phyloP scores from a whole-genome alignment of 2,113 vertebrate species.

The Rhea americana region DNA sequence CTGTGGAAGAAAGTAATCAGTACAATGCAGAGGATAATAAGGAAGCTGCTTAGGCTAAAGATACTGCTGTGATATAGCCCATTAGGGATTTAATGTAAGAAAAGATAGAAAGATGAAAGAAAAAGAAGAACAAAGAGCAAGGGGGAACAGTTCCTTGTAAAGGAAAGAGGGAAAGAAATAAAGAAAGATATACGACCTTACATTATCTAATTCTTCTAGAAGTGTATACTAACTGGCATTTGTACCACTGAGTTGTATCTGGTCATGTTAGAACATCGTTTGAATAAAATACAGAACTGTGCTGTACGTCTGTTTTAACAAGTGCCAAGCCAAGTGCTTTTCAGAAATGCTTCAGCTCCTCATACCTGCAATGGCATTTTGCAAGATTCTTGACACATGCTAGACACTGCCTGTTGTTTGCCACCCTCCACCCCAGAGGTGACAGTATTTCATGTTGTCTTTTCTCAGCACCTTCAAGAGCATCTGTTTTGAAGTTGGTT shows the following conservation, averaged over 20 bases:
- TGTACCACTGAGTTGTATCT: neutral
- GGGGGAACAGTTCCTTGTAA: neutral
- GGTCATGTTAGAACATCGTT: neutral
- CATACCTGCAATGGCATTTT: neutral
- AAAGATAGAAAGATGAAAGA: conserved; percentile 41
- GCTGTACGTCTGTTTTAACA: neutral
- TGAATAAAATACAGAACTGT: neutral
- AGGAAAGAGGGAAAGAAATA: neutral
- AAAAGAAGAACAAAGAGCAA: conserved; percentile 52
- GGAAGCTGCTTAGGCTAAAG: conserved; percentile 40
- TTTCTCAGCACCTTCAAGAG: neutral
- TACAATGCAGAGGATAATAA: neutral
- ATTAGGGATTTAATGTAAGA: conserved; percentile 31
- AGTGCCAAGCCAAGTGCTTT: neutral
- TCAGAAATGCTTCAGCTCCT: neutral
- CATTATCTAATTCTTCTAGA: conserved; percentile 11
- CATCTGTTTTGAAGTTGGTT: neutral
- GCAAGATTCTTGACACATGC: neutral
- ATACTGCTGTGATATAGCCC: conserved; percentile 7
- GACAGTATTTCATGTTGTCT: neutral
- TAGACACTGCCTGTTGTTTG: neutral
- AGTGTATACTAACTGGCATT: neutral
- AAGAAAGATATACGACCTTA: neutral
- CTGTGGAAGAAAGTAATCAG: conserved; percentile 11
- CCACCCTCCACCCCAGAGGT: neutral